A percentile compares a stretch with the other conserved stretches of the same genome.
These are phyloP conservation scores for Merodon equestris DNA, from an alignment of 2,888 invertebrate species.

Conservation along the genomic window DNA sequence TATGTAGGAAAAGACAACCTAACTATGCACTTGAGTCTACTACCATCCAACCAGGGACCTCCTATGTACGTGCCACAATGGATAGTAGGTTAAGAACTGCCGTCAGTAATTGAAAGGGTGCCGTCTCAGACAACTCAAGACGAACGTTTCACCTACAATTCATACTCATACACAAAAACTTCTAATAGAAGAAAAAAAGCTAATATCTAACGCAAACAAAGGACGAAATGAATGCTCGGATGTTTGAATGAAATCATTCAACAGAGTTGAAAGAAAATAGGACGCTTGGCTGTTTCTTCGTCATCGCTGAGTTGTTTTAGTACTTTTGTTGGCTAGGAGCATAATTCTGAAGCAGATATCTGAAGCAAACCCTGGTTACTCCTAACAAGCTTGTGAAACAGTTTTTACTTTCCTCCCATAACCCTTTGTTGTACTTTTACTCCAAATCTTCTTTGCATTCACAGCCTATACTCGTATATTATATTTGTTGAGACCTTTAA, in stretches of 20 bases:
- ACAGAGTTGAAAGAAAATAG: slow-evolving; percentile 21
- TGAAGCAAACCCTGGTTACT: slow-evolving; percentile 13
- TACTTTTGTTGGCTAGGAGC: slow-evolving; percentile 11
- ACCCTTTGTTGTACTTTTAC: neutral
- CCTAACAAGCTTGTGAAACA: neutral
- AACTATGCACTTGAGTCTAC: slow-evolving; percentile 21
- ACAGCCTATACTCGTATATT: no score
- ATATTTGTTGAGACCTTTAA: no score
- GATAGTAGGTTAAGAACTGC: slow-evolving; percentile 57
- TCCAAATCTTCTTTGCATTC: no score
- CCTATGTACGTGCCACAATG: slow-evolving; percentile 6
- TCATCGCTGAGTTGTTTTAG: slow-evolving; percentile 8
- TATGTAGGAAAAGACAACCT: slow-evolving; percentile 4
- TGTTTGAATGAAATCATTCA: slow-evolving; percentile 19
- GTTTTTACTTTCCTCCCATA: neutral
- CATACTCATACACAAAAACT: neutral
- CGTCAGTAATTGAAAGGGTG: slow-evolving; percentile 56
- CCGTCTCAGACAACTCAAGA: slow-evolving; percentile 51
- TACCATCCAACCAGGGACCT: neutral
- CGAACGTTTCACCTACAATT: slow-evolving; percentile 12
- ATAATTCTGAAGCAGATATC: slow-evolving; percentile 4
- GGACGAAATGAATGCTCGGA: no score
- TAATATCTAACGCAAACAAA: neutral
- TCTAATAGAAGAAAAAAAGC: no score
- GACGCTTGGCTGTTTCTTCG: slow-evolving; percentile 4